A percentile compares a stretch with the other conserved stretches of the same genome.
Evolutionary conservation across 2,113 vertebrate species (phyloP).

Genomic region (Oriolus oriolus): DNA sequence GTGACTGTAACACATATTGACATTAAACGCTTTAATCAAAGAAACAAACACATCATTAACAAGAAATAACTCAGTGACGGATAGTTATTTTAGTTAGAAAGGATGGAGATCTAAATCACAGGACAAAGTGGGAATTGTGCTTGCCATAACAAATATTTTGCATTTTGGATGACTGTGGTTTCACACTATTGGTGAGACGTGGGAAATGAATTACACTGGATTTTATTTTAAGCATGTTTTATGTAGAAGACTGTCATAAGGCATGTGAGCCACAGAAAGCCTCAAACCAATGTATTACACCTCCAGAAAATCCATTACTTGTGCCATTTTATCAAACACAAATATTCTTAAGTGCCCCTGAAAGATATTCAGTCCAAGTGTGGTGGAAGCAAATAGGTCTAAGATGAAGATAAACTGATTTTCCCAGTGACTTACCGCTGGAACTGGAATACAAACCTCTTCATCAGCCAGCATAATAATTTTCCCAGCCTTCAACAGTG

Average conservation of each 20-base stretch:
- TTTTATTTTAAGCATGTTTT: neutral
- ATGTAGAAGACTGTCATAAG: neutral
- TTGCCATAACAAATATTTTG: neutral
- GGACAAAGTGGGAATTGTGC: neutral
- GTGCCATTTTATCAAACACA: neutral
- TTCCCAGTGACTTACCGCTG: neutral
- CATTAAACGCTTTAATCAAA: constrained; percentile 16
- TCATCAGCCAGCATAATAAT: neutral
- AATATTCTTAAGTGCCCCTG: neutral
- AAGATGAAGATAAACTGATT: neutral
- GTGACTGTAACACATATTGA: neutral
- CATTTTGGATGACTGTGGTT: neutral
- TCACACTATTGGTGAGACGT: neutral
- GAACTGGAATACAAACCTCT: neutral
- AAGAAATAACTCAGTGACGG: neutral
- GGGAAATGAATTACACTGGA: neutral
- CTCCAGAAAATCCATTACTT: neutral
- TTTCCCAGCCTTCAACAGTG: neutral
- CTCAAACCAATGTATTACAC: neutral
- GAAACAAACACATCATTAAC: constrained; percentile 22
- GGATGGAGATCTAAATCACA: neutral
- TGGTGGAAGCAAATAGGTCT: neutral
- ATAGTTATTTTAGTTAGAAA: neutral
- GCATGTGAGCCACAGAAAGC: neutral
- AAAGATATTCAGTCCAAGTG: neutral